Evolutionary conservation across 2,113 vertebrate genomes (phyloP).

Genomic region (Neodon shergylaensis): DNA sequence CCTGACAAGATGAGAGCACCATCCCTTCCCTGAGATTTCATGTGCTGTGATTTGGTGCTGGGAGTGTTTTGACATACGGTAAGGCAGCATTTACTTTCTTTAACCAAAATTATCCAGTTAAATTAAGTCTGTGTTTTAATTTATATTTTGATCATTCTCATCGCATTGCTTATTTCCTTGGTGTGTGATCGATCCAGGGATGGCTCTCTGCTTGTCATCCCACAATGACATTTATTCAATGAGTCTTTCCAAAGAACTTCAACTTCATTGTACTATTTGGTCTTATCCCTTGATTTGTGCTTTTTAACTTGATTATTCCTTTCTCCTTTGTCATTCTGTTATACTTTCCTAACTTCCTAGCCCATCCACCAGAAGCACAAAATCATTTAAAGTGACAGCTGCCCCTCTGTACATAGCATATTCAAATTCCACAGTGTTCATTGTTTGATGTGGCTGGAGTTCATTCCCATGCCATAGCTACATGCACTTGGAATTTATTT

Average conservation of each 20-base stretch:
- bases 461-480: neutral
- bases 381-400: neutral
- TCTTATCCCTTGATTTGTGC: neutral
- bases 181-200: too few relatives aligned
- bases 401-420: neutral
- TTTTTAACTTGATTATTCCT: neutral
- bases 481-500: neutral
- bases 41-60: neutral
- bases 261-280: neutral
- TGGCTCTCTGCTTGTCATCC: neutral
- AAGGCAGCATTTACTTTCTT: neutral
- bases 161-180: neutral
- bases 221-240: neutral
- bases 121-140: neutral
- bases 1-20: neutral
- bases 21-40: neutral
- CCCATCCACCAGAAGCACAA: conserved; percentile 15
- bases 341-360: neutral
- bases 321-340: neutral
- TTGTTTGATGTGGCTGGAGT: neutral
- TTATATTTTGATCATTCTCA: neutral
- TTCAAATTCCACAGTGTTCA: neutral
- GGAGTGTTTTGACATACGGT: neutral
- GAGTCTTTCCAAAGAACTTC: neutral
- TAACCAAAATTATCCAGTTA: neutral